Base-by-base conservation (phyloP, 2,797 vertebrate genomes). In the Sebastes variabilis region DNA sequence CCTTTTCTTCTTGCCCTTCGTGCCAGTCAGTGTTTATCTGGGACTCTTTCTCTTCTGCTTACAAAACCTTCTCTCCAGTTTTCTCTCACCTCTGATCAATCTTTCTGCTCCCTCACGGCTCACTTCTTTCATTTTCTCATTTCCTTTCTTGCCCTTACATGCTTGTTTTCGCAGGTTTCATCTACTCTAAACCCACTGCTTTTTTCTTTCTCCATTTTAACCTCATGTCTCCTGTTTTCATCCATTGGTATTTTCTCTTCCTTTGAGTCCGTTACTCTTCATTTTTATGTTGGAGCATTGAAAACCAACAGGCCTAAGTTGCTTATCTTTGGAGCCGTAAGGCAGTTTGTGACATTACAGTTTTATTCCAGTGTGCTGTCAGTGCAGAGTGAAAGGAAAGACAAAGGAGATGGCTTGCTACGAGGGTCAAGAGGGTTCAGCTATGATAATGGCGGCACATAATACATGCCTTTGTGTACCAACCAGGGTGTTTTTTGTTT, bases 31-130 rank as follows among this genome's bases (percentile, higher is more conserved):
- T 83, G 61, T 79, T 82, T 66, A 36, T 82, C 24, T 54, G 10
- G 36, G 11, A 11, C 29, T 66, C 24, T 70, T 20, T 22, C 6
- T 60, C 10, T 30, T 61, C 7, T 65, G n/a, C 42, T 80, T 73
- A 61, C 1, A 78, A 58, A 27, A 18, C 24, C 9, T 3, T 59
- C 27, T 56, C 46, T 66, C 10, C 12, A 3, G 20, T 16, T 56
- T 62, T 68, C 29, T 77, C 38, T 78, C 34, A 46, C n/a, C 32
- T 79, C 61, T 66, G 58, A 64, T 88, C 6, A 38, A 1, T 72
- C 36, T 66, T n/a, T 65, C 34, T 58, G 20, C 16, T 76, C 36
- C 12, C 8, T 30, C 13, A 66, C 0, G 2, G 56, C 77, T 52
- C 8, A 3, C 46, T 59, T 30, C 54, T 54, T 30, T 65, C 66